These are phyloP conservation scores for Epinephelus moara DNA, from an alignment of 2,113 vertebrate species.

Conservation along the genomic window DNA sequence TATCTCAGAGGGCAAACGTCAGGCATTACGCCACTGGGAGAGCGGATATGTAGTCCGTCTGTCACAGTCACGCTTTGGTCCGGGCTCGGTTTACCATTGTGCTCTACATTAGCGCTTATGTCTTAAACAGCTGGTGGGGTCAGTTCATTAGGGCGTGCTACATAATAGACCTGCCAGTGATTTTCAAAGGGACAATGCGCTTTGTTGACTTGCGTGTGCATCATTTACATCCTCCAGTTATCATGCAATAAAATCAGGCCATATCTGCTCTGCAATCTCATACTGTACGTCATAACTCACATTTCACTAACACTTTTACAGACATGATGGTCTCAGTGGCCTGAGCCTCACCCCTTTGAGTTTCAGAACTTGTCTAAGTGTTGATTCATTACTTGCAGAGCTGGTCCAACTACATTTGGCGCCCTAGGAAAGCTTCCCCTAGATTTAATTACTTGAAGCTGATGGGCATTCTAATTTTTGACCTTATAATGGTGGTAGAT, in stretches of 20 bases:
- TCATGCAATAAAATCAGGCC: background rate
- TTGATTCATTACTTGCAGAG: too few relatives aligned
- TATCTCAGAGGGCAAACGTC: constrained; percentile 69
- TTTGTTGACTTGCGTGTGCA: constrained; percentile 34
- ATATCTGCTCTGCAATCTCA: background rate
- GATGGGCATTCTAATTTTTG: too few relatives aligned
- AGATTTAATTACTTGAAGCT: too few relatives aligned
- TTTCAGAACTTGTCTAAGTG: background rate
- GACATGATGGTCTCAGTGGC: background rate
- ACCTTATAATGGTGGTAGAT: too few relatives aligned
- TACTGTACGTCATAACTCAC: background rate
- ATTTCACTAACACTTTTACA: background rate
- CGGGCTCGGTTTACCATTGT: background rate
- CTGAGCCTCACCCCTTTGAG: background rate
- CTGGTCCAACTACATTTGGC: too few relatives aligned
- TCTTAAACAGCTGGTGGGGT: constrained; percentile 47
- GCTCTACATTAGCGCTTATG: constrained; percentile 22
- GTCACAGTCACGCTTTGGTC: constrained; percentile 31
- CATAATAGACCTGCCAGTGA: background rate
- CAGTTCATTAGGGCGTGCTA: constrained; percentile 18
- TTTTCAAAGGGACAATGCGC: constrained; percentile 37
- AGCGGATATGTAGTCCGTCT: constrained; percentile 21
- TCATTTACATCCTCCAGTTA: constrained; percentile 1
- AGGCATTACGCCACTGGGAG: constrained; percentile 50
- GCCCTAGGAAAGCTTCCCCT: too few relatives aligned